A percentile compares a stretch with the other conserved stretches of the same genome.
phyloP scores from a whole-genome alignment of 2,797 vertebrate genomes.

The Hirundo rustica region DNA sequence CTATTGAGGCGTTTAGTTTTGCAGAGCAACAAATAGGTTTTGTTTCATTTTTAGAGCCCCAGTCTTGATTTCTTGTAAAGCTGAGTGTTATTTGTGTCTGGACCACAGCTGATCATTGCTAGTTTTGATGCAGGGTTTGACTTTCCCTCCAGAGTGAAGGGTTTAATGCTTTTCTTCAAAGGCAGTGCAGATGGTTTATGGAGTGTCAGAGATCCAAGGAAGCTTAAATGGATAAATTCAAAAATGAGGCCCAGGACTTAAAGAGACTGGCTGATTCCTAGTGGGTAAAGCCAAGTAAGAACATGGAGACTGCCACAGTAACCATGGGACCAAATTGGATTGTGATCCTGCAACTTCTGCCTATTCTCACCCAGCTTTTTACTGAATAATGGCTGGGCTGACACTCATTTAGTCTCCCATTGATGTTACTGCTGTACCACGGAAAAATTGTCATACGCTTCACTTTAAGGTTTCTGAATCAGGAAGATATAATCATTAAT shows the following conservation, averaged over 20 bases:
- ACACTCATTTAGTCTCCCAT: not conserved
- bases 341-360: not conserved
- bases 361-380: not conserved
- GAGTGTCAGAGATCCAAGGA: slow-evolving; percentile 1
- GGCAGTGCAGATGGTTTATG: not conserved
- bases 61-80: not conserved
- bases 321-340: not conserved
- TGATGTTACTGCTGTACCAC: not conserved
- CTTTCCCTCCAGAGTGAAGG: not conserved
- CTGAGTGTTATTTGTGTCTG: not conserved
- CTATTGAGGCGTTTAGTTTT: not conserved
- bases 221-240: slow-evolving; percentile 8
- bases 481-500: not conserved
- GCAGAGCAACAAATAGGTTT: not conserved
- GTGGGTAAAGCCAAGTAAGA: not conserved
- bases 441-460: not conserved
- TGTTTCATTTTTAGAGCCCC: not conserved
- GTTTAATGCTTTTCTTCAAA: slow-evolving; percentile 2
- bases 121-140: not conserved
- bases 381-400: not conserved
- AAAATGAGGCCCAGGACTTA: not conserved
- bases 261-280: not conserved
- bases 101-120: not conserved
- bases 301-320: not conserved
- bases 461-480: not conserved